phyloP scores from a whole-genome alignment of 2,888 invertebrate species.

The Pediacus dermestoides region DNA sequence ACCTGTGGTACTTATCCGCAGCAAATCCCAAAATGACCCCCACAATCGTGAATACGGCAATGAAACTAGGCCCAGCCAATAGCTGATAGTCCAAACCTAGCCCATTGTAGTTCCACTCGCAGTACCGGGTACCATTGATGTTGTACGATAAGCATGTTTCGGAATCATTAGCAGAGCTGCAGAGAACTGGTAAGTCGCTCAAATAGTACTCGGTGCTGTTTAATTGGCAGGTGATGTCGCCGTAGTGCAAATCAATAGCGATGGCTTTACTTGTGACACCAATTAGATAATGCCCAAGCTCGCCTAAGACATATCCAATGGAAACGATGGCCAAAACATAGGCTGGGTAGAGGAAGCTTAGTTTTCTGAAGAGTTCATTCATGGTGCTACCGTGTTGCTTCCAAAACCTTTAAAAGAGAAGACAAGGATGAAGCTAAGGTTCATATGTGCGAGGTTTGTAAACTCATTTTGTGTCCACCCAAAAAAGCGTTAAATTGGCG shows the following conservation, averaged over 20 bases:
- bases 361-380: conserved; percentile 52
- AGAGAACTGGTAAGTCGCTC: conserved; percentile 54
- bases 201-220: conserved; percentile 60
- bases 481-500: no score
- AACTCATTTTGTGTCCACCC: no score
- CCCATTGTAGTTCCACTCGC: conserved; percentile 92
- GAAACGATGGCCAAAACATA: conserved; percentile 78
- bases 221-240: conserved; percentile 80
- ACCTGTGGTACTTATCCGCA: conserved; percentile 70
- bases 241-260: conserved; percentile 80
- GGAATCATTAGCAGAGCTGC: conserved; percentile 55
- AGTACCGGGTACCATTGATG: conserved; percentile 71
- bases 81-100: conserved; percentile 89
- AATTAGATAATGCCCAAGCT: conserved; percentile 83
- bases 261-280: conserved; percentile 86
- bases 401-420: no score
- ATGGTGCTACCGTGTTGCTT: conserved; percentile 22
- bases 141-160: conserved; percentile 57
- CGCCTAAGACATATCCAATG: conserved; percentile 79
- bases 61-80: conserved; percentile 88
- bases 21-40: conserved; percentile 81
- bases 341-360: conserved; percentile 69
- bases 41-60: conserved; percentile 84
- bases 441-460: no score
- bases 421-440: no score